Base-by-base conservation (phyloP, 2,113 vertebrate species). In the Leucopternis melanops region DNA sequence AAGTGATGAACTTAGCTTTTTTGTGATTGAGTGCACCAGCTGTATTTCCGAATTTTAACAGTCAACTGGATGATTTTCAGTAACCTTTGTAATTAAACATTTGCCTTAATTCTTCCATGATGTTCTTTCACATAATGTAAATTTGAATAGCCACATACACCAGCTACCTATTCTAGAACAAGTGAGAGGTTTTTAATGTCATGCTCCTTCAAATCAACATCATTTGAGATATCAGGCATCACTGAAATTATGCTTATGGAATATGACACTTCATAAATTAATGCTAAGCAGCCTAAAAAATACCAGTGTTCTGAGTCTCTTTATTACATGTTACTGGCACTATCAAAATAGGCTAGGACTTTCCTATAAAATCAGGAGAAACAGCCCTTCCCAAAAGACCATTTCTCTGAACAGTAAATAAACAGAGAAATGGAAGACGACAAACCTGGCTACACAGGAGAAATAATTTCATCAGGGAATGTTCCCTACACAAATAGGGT, bases 1-100 rank as follows among this genome's bases (percentile, higher is more conserved):
- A 88, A 94, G 69, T 86, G 74, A 96, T 95, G 81, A 95, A 95
- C 81, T 96, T 59, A 14, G 58, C 29, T 65, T 94, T 84, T 88
- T 42, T 65, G 57, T 73, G 22, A 96, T 92, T 81, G 86, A 95
- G 72, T 95, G 50, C 74, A 70, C 58, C 75, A 88, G 72, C 66
- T 73, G 63, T 77, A 81, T 86, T 90, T 90, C 79, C 27, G 6
- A 92, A 79, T 92, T 83, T 75, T 65, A 83, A 69, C 22, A 71
- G 78, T 40, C 81, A 77, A 25, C 42, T 50, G 45, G 20, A 29
- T 21, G 32, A 66, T 66, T 73, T 94, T 73, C 74, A 78, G 50
- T 31, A 72, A 66, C 40, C 15, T 80, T 88, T 92, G 44, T 15
- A 91, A 95, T 81, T 23, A 72, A 92, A 58, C 14, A 23, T 80